Percentiles rank a stretch among this genome's conserved stretches.
phyloP scores from a whole-genome alignment of 2,888 invertebrate species.

The Ischnus inquisitorius region DNA sequence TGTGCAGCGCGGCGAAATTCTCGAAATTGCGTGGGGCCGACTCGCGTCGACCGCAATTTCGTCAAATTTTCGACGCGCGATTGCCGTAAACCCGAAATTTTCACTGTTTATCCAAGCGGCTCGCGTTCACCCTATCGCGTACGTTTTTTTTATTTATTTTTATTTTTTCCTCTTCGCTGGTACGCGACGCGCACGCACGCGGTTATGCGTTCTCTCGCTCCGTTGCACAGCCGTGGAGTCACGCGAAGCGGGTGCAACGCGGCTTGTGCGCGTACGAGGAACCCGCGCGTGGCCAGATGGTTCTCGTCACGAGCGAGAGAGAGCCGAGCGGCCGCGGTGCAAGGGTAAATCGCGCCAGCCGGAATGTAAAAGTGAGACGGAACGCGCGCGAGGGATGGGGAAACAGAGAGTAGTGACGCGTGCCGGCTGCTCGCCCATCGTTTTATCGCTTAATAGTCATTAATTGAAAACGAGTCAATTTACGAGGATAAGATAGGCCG shows the following conservation, averaged over 20 bases:
- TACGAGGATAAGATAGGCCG: slow-evolving; percentile 51
- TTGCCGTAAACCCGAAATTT: slow-evolving; percentile 48
- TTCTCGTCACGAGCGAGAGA: slow-evolving; percentile 64
- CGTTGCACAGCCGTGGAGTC: slow-evolving; percentile 53
- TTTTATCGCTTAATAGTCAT: slow-evolving; percentile 75
- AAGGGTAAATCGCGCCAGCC: slow-evolving; percentile 49
- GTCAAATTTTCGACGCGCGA: slow-evolving; percentile 49
- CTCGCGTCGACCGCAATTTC: slow-evolving; percentile 10
- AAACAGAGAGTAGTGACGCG: slow-evolving; percentile 69
- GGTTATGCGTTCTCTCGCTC: slow-evolving; percentile 30
- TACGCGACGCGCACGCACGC: slow-evolving; percentile 39
- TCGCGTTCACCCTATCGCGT: slow-evolving; percentile 34
- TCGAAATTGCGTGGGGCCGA: background rate
- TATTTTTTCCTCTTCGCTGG: slow-evolving; percentile 54
- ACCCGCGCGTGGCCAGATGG: slow-evolving; percentile 60
- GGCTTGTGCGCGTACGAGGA: slow-evolving; percentile 48
- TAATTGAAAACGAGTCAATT: slow-evolving; percentile 76
- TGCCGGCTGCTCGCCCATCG: slow-evolving; percentile 75
- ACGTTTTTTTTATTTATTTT: slow-evolving; percentile 49
- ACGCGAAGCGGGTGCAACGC: slow-evolving; percentile 56
- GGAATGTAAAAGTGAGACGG: slow-evolving; percentile 34
- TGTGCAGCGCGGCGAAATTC: slow-evolving; percentile 6
- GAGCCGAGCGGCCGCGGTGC: slow-evolving; percentile 39
- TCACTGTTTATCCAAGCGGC: slow-evolving; percentile 55
- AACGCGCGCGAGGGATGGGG: slow-evolving; percentile 49